Base-by-base conservation (phyloP, 2,797 vertebrate species). In the Phoebastria nigripes region DNA sequence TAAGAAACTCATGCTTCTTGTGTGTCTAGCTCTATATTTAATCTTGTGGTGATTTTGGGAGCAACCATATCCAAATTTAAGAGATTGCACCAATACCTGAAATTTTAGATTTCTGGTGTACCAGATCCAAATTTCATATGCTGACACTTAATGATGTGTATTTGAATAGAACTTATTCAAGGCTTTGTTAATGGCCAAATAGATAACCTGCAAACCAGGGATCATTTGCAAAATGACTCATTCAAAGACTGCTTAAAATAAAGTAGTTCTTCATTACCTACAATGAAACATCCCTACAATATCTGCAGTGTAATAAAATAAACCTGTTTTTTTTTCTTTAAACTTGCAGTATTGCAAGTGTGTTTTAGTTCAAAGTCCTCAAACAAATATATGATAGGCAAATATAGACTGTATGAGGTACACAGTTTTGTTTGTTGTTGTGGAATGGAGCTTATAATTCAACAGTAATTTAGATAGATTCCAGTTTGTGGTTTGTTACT, bases 401-500 rank as follows among this genome's bases (percentile, higher is more conserved):
- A 82, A 56, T 74, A n/a, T 6, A 33, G 54, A 49, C 49, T 80
- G n/a, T 6, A 8, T 39, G 51, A 82, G 15, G 11, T n/a, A 42
- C 35, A 15, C 6, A 8, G 29, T 49, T 87, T 78, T 80, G 22
- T 78, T 81, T 88, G 69, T 63, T 82, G 15, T 52, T 52, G 47
- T 70, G 87, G 72, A 86, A 79, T 66, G 31, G 58, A 84, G 62
- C 58, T 93, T 93, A 87, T 91, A 90, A 94, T 85, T 95, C 70
- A 81, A 31, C 65, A 66, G 90, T 71, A 96, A 65, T 81, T 95
- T 97, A 95, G 92, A 72, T 8, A 41, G 41, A 82, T 93, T 94
- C 93, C 73, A 88, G 41, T 51, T 73, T 93, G 72, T 89, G 91
- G 62, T 91, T 97, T 97, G 82, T 95, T 83, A 52, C 55, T 92